Evolutionary conservation across 2,888 invertebrate genomes (phyloP).

Genomic region (Tachina fera): DNA sequence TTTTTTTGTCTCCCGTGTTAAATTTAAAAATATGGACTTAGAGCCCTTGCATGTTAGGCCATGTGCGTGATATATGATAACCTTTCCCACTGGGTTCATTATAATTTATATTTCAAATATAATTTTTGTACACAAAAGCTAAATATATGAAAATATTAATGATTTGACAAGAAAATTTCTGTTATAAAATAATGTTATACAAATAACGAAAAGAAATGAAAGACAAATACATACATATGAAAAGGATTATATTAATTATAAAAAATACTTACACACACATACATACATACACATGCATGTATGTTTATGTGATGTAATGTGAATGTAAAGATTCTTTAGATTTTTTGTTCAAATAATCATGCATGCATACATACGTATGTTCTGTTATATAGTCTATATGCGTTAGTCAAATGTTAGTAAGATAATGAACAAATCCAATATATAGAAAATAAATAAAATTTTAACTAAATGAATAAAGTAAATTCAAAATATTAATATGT

Average conservation of each 20-base stretch:
- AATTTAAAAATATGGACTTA: too few species aligned
- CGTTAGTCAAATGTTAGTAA: constrained; percentile 54
- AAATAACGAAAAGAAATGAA: too few species aligned
- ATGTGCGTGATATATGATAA: too few species aligned
- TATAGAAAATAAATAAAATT: constrained; percentile 38
- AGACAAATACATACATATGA: not conserved
- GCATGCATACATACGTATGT: constrained; percentile 29
- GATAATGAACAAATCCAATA: not conserved
- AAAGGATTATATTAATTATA: constrained; percentile 17
- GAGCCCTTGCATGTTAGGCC: too few species aligned
- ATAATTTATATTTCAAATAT: not conserved
- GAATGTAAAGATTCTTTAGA: constrained; percentile 2
- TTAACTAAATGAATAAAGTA: constrained; percentile 28
- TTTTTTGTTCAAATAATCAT: constrained; percentile 48
- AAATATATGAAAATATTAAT: not conserved
- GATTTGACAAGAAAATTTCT: not conserved
- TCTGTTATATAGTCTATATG: constrained; percentile 62
- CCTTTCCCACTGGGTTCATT: not conserved
- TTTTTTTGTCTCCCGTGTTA: too few species aligned
- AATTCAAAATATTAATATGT: not conserved
- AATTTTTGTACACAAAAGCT: constrained; percentile 4
- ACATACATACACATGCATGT: too few species aligned
- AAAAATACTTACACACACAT: not conserved
- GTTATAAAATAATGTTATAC: constrained; percentile 7
- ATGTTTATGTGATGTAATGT: not conserved